Evolutionary conservation across 2,888 invertebrate species (phyloP).

Genomic region (Brachyopa scutellaris): DNA sequence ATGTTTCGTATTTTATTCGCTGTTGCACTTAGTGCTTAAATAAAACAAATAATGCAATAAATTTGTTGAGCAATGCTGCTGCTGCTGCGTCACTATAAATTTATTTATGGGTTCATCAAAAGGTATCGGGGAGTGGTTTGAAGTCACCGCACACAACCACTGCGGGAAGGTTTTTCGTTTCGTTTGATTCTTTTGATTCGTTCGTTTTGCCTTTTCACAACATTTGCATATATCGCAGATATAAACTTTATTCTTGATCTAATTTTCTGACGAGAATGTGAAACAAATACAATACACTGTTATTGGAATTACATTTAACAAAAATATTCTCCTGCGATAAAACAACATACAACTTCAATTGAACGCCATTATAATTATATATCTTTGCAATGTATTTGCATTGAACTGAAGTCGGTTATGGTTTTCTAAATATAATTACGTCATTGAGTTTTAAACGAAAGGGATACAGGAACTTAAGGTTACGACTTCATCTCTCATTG

Average conservation of each 20-base stretch:
- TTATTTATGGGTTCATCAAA: slow-evolving; percentile 20
- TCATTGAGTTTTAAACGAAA: slow-evolving; percentile 5
- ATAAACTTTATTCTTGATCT: too few species aligned
- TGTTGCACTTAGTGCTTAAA: slow-evolving; percentile 24
- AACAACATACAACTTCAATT: slow-evolving; percentile 32
- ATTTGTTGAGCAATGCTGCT: slow-evolving; percentile 23
- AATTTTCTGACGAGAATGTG: slow-evolving; percentile 9
- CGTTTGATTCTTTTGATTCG: neutral
- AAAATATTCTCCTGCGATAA: neutral
- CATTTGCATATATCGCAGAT: too few species aligned
- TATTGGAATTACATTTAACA: slow-evolving; percentile 17
- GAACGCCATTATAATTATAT: slow-evolving; percentile 52
- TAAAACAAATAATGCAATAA: slow-evolving; percentile 19
- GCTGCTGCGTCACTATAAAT: slow-evolving; percentile 53
- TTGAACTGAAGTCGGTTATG: slow-evolving; percentile 26
- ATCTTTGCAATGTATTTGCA: too few species aligned
- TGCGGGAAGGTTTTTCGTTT: slow-evolving; percentile 5
- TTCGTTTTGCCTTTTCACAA: too few species aligned
- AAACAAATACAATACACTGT: slow-evolving; percentile 11
- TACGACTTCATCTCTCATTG: neutral
- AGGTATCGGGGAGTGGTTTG: slow-evolving; percentile 39
- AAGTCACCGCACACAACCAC: slow-evolving; percentile 40
- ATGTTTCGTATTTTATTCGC: neutral
- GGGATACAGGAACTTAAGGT: neutral
- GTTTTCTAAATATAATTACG: slow-evolving; percentile 3